phyloP scores from a whole-genome alignment of 2,888 invertebrate species.

The Hydraecia micacea region DNA sequence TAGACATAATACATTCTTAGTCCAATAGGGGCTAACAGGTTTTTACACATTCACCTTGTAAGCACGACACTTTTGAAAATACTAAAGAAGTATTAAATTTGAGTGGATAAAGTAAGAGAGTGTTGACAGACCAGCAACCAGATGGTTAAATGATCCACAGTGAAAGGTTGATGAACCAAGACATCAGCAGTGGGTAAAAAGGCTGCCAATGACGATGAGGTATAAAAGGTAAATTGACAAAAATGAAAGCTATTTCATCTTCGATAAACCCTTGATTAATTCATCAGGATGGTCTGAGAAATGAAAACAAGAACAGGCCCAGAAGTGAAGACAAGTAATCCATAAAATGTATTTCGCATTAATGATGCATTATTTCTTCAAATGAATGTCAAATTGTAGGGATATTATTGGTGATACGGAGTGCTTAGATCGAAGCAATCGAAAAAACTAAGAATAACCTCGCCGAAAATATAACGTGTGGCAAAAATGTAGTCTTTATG shows the following conservation, averaged over 20 bases:
- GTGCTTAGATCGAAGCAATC: slow-evolving; percentile 8
- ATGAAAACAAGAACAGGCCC: not conserved
- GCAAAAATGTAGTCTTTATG: slow-evolving; percentile 41
- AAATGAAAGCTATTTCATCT: not conserved
- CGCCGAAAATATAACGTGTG: slow-evolving; percentile 21
- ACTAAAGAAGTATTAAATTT: not conserved
- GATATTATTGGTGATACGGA: not conserved
- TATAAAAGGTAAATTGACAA: not conserved
- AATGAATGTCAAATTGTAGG: not conserved
- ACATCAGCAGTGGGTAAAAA: slow-evolving; percentile 1
- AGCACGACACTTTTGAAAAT: not conserved
- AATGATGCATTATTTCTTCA: not conserved
- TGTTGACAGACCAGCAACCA: not conserved
- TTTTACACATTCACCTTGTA: not conserved
- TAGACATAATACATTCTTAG: not conserved
- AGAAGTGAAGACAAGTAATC: not conserved
- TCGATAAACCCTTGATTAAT: not conserved
- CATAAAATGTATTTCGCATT: not conserved
- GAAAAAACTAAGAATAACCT: slow-evolving; percentile 31
- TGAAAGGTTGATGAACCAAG: not conserved
- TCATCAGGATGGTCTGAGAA: not conserved
- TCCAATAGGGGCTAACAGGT: not conserved
- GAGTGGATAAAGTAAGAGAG: too few relatives aligned
- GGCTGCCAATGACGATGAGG: slow-evolving; percentile 1
- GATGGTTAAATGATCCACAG: not conserved